Percentiles rank a stretch among this genome's conserved stretches.
Conservation (phyloP, 92 coral and sea anemone genomes). For the Hydrozoanthus gracilis region DNA sequence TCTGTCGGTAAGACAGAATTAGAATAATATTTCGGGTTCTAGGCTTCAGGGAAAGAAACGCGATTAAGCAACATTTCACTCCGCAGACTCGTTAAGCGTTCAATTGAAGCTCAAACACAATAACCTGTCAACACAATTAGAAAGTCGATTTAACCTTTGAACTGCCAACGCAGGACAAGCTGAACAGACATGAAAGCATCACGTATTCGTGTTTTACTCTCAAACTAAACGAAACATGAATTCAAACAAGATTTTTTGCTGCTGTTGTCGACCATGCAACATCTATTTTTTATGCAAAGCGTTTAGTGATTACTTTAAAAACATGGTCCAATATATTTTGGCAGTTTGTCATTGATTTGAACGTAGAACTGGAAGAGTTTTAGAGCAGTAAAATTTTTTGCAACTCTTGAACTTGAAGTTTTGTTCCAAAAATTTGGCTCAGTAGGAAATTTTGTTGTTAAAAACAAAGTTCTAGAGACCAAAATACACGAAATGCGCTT, state of each 20-base stretch:
- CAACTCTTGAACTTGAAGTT: neutral
- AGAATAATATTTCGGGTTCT: too few relatives aligned
- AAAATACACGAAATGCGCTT: neutral
- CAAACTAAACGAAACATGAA: too few relatives aligned
- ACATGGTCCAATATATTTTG: too few relatives aligned
- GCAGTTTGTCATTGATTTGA: too few relatives aligned
- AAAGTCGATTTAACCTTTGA: conserved; percentile 32
- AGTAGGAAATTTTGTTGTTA: neutral
- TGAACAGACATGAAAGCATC: conserved; percentile 3
- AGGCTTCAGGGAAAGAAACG: too few relatives aligned
- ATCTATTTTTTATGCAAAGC: too few relatives aligned
- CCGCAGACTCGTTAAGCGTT: neutral
- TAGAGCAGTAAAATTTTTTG: too few relatives aligned
- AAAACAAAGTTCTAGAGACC: neutral
- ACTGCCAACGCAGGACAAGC: neutral
- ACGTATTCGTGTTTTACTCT: conserved; percentile 20
- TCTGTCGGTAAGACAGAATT: too few relatives aligned
- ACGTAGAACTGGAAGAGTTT: too few relatives aligned
- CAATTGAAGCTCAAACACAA: neutral
- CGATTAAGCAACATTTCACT: too few relatives aligned
- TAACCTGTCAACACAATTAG: conserved; percentile 20
- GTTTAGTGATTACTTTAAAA: too few relatives aligned
- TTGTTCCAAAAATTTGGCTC: neutral
- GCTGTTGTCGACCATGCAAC: neutral
- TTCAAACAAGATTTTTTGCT: neutral